Conservation (phyloP, 2,888 invertebrate genomes). For the Cantharis rufa region DNA sequence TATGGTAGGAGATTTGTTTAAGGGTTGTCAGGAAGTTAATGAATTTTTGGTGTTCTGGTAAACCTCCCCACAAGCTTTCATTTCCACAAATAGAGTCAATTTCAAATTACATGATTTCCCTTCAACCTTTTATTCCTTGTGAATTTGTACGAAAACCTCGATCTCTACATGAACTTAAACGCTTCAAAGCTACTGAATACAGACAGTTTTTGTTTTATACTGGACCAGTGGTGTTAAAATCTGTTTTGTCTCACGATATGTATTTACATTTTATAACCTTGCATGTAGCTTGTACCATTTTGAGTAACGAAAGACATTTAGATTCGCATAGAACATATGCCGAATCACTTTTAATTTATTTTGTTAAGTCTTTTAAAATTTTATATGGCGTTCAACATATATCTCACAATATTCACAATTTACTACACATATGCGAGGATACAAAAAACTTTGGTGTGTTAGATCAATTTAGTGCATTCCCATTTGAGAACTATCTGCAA, state of each 20-base stretch:
- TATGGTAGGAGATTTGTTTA: conserved; percentile 3
- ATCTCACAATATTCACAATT: conserved; percentile 6
- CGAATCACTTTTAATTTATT: conserved; percentile 2
- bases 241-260: conserved; percentile 12
- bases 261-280: conserved; percentile 18
- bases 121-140: conserved; percentile 6
- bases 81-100: neutral
- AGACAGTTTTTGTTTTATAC: conserved; percentile 24
- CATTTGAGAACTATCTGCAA: conserved; percentile 17
- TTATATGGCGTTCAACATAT: neutral
- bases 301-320: conserved; percentile 3
- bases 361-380: conserved; percentile 5
- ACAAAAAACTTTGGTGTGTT: neutral
- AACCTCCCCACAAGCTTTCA: neutral
- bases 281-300: conserved; percentile 15
- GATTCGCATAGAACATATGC: neutral
- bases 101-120: neutral
- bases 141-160: conserved; percentile 27
- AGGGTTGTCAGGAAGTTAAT: conserved; percentile 8
- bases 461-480: conserved; percentile 7
- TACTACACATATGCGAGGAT: conserved; percentile 8
- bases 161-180: conserved; percentile 15
- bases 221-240: conserved; percentile 19
- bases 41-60: conserved; percentile 6
- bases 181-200: conserved; percentile 30